Conservation (phyloP, 2,113 vertebrate genomes). For the Turdus rufiventris region DNA sequence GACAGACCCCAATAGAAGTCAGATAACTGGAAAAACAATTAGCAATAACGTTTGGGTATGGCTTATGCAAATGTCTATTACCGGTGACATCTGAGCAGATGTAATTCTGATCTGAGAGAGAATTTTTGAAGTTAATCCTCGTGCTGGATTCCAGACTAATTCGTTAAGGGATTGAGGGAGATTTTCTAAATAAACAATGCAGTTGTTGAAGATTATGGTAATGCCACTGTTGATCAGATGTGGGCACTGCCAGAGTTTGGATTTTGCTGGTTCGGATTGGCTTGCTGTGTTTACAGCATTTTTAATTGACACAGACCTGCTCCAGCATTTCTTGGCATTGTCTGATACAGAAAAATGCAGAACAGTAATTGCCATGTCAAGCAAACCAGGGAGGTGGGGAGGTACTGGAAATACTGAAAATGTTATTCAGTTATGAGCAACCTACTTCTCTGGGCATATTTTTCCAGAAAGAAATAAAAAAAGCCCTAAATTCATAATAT, state of each 20-base stretch:
- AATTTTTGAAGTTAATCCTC: conserved; percentile 51
- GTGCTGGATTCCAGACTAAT: conserved; percentile 41
- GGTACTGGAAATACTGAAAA: background rate
- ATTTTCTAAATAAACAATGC: conserved; percentile 61
- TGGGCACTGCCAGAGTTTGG: background rate
- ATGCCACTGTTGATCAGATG: conserved; percentile 22
- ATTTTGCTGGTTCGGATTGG: background rate
- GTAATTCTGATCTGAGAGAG: background rate
- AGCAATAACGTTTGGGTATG: background rate
- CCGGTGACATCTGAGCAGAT: conserved; percentile 8
- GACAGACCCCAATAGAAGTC: background rate
- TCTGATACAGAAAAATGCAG: background rate
- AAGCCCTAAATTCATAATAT: background rate
- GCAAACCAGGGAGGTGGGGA: background rate
- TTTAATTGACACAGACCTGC: background rate
- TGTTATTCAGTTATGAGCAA: background rate
- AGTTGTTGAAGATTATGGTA: conserved; percentile 56
- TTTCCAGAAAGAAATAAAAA: background rate
- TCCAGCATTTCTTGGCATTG: background rate
- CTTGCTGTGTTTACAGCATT: background rate
- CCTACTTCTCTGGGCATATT: background rate
- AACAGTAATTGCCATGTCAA: background rate
- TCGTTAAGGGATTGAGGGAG: conserved; percentile 58
- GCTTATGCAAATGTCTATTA: background rate
- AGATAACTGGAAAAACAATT: background rate